phyloP scores from a whole-genome alignment of 2,888 invertebrate species.

The Polylopha cassiicola region DNA sequence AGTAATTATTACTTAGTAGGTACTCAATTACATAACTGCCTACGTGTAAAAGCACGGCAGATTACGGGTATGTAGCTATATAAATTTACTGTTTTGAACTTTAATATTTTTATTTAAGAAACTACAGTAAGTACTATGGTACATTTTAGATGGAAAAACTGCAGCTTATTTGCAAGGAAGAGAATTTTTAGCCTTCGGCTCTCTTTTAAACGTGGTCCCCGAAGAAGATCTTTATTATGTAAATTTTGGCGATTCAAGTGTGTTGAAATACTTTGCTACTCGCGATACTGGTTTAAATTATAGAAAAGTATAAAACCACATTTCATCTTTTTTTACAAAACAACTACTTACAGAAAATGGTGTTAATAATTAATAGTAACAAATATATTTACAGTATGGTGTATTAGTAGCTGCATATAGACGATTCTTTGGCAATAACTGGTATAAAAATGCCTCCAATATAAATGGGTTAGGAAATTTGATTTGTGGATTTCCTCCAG shows the following conservation, averaged over 20 bases:
- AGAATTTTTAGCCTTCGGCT: slow-evolving; percentile 56
- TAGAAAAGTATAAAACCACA: slow-evolving; percentile 47
- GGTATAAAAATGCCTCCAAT: slow-evolving; percentile 49
- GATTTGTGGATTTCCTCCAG: slow-evolving; percentile 60
- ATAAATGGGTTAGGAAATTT: slow-evolving; percentile 62
- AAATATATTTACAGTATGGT: slow-evolving; percentile 55
- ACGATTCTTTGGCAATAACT: slow-evolving; percentile 54
- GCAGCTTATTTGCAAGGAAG: slow-evolving; percentile 62
- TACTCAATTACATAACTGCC: no score
- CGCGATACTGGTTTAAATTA: slow-evolving; percentile 40
- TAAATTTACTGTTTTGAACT: no score
- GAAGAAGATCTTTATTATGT: slow-evolving; percentile 68
- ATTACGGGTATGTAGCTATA: no score
- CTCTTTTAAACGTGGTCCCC: slow-evolving; percentile 54
- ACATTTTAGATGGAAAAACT: slow-evolving; percentile 64
- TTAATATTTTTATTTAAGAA: no score
- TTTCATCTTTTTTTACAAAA: slow-evolving; percentile 14
- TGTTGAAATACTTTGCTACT: slow-evolving; percentile 54
- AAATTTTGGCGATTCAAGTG: slow-evolving; percentile 63
- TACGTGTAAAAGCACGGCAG: no score
- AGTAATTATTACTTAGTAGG: no score
- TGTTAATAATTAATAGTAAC: no score
- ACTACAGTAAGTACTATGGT: no score
- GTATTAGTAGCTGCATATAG: slow-evolving; percentile 57
- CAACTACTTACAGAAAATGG: no score